A percentile compares a stretch with the other conserved stretches of the same genome.
Conservation (phyloP, 2,113 vertebrate species). For the Laterallus jamaicensis region DNA sequence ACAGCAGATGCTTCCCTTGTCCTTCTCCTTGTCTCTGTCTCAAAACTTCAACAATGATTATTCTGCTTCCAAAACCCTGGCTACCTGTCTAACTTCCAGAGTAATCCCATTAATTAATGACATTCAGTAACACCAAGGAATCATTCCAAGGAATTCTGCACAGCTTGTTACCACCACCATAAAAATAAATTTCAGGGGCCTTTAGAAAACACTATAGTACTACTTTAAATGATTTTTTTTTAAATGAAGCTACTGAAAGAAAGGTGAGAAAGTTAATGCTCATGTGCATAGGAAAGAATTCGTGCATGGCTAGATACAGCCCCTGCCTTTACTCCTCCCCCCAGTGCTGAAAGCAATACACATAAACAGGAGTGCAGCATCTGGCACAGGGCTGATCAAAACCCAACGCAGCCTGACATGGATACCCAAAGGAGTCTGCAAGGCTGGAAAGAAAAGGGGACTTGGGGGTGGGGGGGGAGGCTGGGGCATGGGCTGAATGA, state of each 20-base stretch:
- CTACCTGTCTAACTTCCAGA: not conserved
- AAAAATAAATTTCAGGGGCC: not conserved
- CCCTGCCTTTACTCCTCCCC: not conserved
- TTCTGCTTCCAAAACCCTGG: not conserved
- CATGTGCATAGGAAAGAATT: not conserved
- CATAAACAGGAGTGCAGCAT: not conserved
- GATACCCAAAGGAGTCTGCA: not conserved
- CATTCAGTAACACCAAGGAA: not conserved
- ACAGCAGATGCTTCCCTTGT: not conserved
- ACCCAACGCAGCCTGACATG: fast-evolving
- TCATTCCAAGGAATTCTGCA: slow-evolving; percentile 22
- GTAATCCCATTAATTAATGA: slow-evolving; percentile 30
- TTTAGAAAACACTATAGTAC: not conserved
- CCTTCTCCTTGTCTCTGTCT: slow-evolving; percentile 1
- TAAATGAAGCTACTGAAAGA: not conserved
- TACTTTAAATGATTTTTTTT: not conserved
- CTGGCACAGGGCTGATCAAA: not conserved
- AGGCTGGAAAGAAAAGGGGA: not conserved
- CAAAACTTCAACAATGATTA: slow-evolving; percentile 1
- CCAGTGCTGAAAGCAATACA: not conserved
- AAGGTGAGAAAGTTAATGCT: not conserved
- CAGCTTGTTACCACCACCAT: not conserved
- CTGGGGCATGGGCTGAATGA: not conserved
- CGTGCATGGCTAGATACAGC: not conserved
- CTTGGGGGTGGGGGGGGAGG: too few species aligned